Percentiles rank a stretch among this genome's conserved stretches.
phyloP scores from a whole-genome alignment of 1,140 invertebrate genomes.

The Drosophila arawakana region DNA sequence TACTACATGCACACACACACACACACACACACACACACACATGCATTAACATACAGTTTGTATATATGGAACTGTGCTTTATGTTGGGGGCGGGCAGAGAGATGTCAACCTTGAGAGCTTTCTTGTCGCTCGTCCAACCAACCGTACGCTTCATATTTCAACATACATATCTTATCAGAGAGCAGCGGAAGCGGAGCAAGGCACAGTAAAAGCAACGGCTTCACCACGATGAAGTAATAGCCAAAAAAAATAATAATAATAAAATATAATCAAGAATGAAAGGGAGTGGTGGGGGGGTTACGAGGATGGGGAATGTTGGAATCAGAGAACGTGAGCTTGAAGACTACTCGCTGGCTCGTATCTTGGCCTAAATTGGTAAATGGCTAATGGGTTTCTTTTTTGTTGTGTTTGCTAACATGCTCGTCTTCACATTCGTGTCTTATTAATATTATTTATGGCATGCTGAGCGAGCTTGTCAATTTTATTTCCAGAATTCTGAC shows the following conservation, averaged over 20 bases:
- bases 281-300: constrained; percentile 34
- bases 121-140: constrained; percentile 41
- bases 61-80: not conserved
- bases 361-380: constrained; percentile 68
- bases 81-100: constrained; percentile 39
- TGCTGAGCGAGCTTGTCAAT: constrained; percentile 39
- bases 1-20: too few species aligned
- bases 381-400: constrained; percentile 58
- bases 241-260: constrained; percentile 53
- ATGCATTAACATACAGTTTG: not conserved
- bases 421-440: constrained; percentile 16
- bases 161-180: constrained; percentile 56
- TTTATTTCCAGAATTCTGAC: constrained; percentile 45
- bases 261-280: constrained; percentile 61
- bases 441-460: constrained; percentile 46
- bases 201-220: constrained; percentile 29
- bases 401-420: constrained; percentile 14
- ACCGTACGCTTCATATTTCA: constrained; percentile 29
- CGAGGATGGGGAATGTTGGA: not conserved
- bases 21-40: not conserved
- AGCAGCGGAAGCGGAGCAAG: constrained; percentile 67
- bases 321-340: constrained; percentile 30
- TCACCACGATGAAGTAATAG: constrained; percentile 69
- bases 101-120: constrained; percentile 71
- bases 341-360: constrained; percentile 45